Evolutionary conservation across 2,113 vertebrate genomes (phyloP).

Genomic region (Columbina picui): DNA sequence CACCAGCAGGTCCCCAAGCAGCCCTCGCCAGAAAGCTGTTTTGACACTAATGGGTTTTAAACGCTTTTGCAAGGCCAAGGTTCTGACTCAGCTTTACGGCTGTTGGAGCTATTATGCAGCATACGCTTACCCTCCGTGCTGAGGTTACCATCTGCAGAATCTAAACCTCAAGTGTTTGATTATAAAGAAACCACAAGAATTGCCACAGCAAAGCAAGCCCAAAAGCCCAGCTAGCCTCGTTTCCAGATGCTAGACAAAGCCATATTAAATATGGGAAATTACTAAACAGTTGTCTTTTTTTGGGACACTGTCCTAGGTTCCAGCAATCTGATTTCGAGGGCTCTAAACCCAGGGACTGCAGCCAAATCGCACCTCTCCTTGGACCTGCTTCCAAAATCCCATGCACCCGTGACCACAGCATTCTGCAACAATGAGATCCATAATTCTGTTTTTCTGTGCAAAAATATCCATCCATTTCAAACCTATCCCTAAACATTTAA

Average conservation of each 20-base stretch:
- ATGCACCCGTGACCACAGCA: background rate
- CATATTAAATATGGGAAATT: background rate
- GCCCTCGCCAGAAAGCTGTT: background rate
- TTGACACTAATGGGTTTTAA: background rate
- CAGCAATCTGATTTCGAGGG: background rate
- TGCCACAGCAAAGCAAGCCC: background rate
- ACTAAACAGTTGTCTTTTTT: background rate
- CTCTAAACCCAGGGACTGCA: background rate
- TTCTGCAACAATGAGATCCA: background rate
- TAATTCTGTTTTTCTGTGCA: background rate
- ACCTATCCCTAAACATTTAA: background rate
- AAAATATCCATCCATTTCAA: background rate
- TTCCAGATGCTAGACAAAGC: background rate
- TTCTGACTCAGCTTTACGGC: rapidly evolving
- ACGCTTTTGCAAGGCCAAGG: background rate
- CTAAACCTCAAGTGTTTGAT: background rate
- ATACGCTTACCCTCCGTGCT: background rate
- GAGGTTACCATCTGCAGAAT: background rate
- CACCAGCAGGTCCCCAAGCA: background rate
- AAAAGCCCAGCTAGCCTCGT: background rate
- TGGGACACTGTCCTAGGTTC: background rate
- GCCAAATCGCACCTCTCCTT: background rate
- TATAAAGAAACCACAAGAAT: background rate
- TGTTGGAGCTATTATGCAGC: background rate
- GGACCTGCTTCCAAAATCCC: background rate